Percentiles rank a stretch among this genome's conserved stretches.
phyloP scores from a whole-genome alignment of 2,888 invertebrate genomes.

The Phengaris alcon region DNA sequence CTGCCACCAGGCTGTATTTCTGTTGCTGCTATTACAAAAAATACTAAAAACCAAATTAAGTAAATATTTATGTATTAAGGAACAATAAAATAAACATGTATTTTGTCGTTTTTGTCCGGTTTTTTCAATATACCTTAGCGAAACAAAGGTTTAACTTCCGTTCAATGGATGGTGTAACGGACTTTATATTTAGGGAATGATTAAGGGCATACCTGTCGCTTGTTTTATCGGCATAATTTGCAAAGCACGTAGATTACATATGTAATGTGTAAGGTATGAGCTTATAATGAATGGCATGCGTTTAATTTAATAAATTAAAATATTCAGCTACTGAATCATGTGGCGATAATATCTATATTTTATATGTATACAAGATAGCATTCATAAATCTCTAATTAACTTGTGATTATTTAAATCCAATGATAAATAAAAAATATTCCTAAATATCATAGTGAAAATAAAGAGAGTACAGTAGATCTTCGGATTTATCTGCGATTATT shows the following conservation, averaged over 20 bases:
- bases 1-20: too few relatives aligned
- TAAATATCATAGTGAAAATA: too few relatives aligned
- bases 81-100: too few relatives aligned
- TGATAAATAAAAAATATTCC: too few relatives aligned
- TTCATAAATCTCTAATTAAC: neutral
- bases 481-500: too few relatives aligned
- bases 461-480: too few relatives aligned
- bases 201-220: slow-evolving; percentile 23
- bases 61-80: too few relatives aligned
- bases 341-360: neutral
- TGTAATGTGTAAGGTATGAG: slow-evolving; percentile 13
- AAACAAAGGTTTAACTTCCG: neutral
- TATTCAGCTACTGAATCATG: neutral
- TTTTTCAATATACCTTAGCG: too few relatives aligned
- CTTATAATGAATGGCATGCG: slow-evolving; percentile 1
- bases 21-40: too few relatives aligned
- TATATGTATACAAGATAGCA: neutral
- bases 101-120: too few relatives aligned
- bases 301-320: slow-evolving; percentile 12
- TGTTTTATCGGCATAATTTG: slow-evolving; percentile 20
- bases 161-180: neutral
- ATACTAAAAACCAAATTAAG: too few relatives aligned
- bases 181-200: neutral
- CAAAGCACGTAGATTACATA: slow-evolving; percentile 6
- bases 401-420: too few relatives aligned